Evolutionary conservation across 2,113 vertebrate species (phyloP), one percentile per base, ranked within the genome.

Genomic region (Myiagra hebetior): DNA sequence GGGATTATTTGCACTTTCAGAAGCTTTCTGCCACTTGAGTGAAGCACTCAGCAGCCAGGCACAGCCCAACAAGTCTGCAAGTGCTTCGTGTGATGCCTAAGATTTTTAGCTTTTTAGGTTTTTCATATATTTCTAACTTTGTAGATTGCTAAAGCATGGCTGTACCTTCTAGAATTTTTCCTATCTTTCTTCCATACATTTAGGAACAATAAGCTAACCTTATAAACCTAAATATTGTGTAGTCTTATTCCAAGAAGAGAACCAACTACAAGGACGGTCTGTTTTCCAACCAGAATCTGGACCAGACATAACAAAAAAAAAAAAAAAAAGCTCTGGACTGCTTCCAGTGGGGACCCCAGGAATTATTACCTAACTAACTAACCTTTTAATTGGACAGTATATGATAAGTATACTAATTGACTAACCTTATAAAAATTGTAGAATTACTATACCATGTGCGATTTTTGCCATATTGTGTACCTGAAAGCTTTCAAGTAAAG

Each of bases 391-490:
- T 68, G 37, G 44, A 59, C 44, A 76, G 21, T 37, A 44, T 50
- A 68, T 67, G 21, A 35, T 27, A 76, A 37, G 3, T 44, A 22
- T 27, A 44, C 44, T 50, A 68, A 37, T 50, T 41, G 13, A 44
- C 17, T 59, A 31, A 31, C 26, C 23, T 56, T 47, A n/a, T 74
- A 68, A 68, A 68, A 76, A 37, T 33, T 33, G 33, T 52, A 44
- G 44, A 50, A 68, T 68, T 77, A 37, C 53, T 68, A 12, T 33
- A 59, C 11, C 31, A 52, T 0, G 0, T 27, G 26, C 0, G 1
- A 59, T 77, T 52, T 68, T 59, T 68, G 72, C 63, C 27, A 44
- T 37, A 86, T 44, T 11, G 1, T 44, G 21, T 35, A 59, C 44
- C 20, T 59, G 26, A 21, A 68, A 68, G 21, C 17, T 59, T 77